These are phyloP conservation scores for Capreolus pygargus DNA, from an alignment of 2,113 vertebrate species.

Conservation along the genomic window DNA sequence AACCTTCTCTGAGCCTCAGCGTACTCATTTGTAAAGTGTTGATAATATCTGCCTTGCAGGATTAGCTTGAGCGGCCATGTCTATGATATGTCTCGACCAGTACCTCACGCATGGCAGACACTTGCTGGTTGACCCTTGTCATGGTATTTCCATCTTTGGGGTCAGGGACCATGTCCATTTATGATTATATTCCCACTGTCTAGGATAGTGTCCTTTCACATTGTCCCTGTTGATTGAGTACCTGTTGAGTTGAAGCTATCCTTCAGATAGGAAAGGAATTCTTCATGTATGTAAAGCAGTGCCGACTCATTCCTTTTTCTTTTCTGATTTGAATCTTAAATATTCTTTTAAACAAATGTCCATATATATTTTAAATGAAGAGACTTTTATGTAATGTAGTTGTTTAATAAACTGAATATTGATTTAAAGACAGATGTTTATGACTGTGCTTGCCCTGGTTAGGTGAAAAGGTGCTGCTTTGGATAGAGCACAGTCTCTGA, in stretches of 20 bases:
- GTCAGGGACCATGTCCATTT: neutral
- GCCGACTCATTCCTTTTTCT: neutral
- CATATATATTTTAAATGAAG: neutral
- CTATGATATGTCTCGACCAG: neutral
- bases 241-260: neutral
- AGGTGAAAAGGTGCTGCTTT: neutral
- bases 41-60: neutral
- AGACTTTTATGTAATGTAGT: neutral
- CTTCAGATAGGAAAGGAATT: neutral
- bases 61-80: neutral
- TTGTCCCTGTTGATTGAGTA: neutral
- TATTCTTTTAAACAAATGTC: neutral
- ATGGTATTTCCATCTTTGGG: neutral
- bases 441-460: neutral
- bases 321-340: slow-evolving; percentile 22
- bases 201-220: neutral
- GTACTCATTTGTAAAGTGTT: neutral
- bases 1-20: neutral
- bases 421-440: neutral
- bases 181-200: neutral
- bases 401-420: neutral
- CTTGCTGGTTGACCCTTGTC: neutral
- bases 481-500: neutral
- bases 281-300: neutral
- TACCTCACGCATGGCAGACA: neutral